Evolutionary conservation across 2,888 invertebrate species (phyloP).

Genomic region (Epinotia ramella): DNA sequence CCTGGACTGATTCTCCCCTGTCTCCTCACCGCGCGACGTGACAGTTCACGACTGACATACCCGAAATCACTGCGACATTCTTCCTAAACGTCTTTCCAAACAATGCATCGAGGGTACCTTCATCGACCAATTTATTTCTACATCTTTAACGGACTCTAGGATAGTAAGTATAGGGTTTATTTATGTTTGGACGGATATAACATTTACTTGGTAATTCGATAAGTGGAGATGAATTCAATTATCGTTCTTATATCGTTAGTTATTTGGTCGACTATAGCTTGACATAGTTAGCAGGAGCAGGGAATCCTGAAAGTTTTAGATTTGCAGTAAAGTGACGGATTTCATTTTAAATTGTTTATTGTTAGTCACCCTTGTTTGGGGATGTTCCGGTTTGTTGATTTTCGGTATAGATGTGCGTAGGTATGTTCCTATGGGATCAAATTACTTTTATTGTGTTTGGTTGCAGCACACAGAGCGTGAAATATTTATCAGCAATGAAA

Average conservation of each 20-base stretch:
- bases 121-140: slow-evolving; percentile 48
- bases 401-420: slow-evolving; percentile 33
- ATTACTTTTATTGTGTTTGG: slow-evolving; percentile 45
- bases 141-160: slow-evolving; percentile 36
- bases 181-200: background rate
- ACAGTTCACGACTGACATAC: slow-evolving; percentile 77
- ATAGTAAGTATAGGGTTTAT: background rate
- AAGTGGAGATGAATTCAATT: slow-evolving; percentile 36
- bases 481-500: slow-evolving; percentile 43
- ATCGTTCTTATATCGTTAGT: slow-evolving; percentile 46
- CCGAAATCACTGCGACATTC: slow-evolving; percentile 82
- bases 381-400: slow-evolving; percentile 49
- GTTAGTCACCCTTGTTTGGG: slow-evolving; percentile 56
- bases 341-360: slow-evolving; percentile 75
- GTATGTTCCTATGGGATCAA: slow-evolving; percentile 40
- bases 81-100: slow-evolving; percentile 73
- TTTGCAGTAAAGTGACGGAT: slow-evolving; percentile 67
- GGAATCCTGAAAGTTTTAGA: slow-evolving; percentile 65
- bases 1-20: slow-evolving; percentile 59
- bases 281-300: slow-evolving; percentile 50
- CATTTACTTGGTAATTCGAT: slow-evolving; percentile 22
- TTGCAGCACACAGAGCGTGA: slow-evolving; percentile 33
- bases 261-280: slow-evolving; percentile 54
- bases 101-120: slow-evolving; percentile 69
- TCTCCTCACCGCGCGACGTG: slow-evolving; percentile 64